Conservation (phyloP, 2,797 vertebrate species). For the Lemur catta region DNA sequence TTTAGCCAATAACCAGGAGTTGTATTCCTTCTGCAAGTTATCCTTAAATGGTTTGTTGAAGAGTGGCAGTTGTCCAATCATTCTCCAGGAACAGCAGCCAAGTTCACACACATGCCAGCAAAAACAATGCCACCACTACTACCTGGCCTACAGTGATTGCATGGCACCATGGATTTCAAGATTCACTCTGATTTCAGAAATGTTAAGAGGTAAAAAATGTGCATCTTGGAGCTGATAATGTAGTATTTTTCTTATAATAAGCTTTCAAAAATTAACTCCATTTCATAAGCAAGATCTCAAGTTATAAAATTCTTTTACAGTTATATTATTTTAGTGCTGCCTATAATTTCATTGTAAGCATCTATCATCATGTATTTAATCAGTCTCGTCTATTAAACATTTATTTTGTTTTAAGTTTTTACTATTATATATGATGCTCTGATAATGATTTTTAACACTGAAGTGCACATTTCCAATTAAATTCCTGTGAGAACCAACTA, state of each 20-base stretch:
- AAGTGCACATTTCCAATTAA: neutral
- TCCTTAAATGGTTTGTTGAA: neutral
- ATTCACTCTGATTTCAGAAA: neutral
- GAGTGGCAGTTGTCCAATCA: neutral
- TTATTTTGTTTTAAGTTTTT: slow-evolving; percentile 6
- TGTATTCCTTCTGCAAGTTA: neutral
- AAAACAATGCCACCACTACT: neutral
- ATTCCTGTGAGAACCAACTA: neutral
- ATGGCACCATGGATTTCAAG: neutral
- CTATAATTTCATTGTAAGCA: neutral
- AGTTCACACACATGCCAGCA: neutral
- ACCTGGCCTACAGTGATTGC: accelerated
- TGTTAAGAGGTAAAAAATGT: neutral
- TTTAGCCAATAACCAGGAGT: neutral
- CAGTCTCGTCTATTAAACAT: neutral
- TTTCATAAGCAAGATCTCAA: slow-evolving; percentile 32
- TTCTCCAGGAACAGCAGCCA: neutral
- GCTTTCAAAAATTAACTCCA: neutral
- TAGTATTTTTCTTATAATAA: neutral
- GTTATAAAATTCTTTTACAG: neutral
- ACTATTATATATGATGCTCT: neutral
- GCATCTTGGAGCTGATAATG: neutral
- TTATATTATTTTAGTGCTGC: neutral
- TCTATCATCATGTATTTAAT: slow-evolving; percentile 3
- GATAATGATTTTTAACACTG: neutral